These are phyloP conservation scores for Corythornis madagascariensis DNA, from an alignment of 2,113 vertebrate species.

Conservation along the genomic window DNA sequence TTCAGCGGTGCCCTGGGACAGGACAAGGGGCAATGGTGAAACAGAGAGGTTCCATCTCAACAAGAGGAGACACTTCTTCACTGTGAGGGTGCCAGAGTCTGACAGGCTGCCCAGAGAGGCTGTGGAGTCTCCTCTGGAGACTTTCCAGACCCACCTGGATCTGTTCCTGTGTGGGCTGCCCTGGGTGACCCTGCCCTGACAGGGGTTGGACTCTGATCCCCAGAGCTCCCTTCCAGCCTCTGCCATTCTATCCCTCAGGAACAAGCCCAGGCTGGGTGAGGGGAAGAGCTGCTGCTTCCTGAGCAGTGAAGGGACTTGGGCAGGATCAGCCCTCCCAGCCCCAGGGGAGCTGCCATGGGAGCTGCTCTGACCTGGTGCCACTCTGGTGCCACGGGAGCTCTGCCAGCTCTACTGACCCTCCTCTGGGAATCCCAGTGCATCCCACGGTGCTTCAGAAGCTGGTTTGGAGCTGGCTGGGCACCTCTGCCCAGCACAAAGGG, in stretches of 20 bases:
- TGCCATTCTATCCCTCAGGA: neutral
- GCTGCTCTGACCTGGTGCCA: neutral
- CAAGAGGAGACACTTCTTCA: no score
- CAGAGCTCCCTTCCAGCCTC: no score
- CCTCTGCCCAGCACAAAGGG: neutral
- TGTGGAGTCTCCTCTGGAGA: no score
- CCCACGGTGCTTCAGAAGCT: accelerated
- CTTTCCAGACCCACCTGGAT: no score
- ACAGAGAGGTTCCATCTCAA: no score
- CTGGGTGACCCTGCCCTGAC: no score
- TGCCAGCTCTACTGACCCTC: neutral
- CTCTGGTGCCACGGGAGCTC: neutral
- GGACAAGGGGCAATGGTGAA: no score
- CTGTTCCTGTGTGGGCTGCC: no score
- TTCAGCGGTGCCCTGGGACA: no score
- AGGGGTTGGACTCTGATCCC: no score
- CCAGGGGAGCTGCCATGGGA: accelerated
- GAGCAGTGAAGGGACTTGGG: neutral
- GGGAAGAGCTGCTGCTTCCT: neutral
- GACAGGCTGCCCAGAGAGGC: no score
- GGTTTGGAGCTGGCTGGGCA: neutral
- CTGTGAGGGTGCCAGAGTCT: no score
- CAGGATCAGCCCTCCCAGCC: neutral
- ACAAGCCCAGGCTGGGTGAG: neutral
- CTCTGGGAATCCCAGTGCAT: neutral